Percentiles rank a stretch among this genome's conserved stretches.
phyloP scores from a whole-genome alignment of 2,113 vertebrate species.

The Ictalurus furcatus region DNA sequence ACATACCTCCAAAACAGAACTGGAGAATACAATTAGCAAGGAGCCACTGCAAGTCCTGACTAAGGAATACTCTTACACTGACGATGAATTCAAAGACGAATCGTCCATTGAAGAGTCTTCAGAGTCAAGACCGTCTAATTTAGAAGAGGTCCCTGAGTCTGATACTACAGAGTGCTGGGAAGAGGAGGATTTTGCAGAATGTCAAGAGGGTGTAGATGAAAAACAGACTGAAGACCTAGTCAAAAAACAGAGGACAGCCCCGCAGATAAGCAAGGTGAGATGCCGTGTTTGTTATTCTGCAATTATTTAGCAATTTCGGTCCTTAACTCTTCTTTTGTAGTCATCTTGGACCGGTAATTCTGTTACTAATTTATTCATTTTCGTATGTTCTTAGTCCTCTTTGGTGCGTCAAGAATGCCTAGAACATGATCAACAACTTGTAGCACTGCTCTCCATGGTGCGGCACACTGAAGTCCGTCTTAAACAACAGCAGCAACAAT shows the following conservation, averaged over 20 bases:
- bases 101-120: slow-evolving; percentile 19
- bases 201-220: background rate
- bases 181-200: slow-evolving; percentile 50
- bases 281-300: background rate
- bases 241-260: slow-evolving; percentile 22
- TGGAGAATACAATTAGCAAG: slow-evolving; percentile 34
- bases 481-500: slow-evolving; percentile 79
- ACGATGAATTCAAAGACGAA: slow-evolving; percentile 30
- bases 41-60: slow-evolving; percentile 14
- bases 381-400: slow-evolving; percentile 68
- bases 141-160: slow-evolving; percentile 52
- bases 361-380: background rate
- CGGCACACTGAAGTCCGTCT: slow-evolving; percentile 87
- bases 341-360: background rate
- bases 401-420: slow-evolving; percentile 83
- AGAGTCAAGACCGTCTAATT: slow-evolving; percentile 16
- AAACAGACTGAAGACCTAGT: slow-evolving; percentile 1
- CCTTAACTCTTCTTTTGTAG: background rate
- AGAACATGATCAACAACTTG: slow-evolving; percentile 84
- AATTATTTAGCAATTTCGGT: background rate
- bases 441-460: slow-evolving; percentile 86
- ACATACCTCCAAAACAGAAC: slow-evolving; percentile 36
- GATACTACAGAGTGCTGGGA: slow-evolving; percentile 51
- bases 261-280: slow-evolving; percentile 62
- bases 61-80: background rate